Conservation (phyloP, 1,140 invertebrate species). For the Phenacoccus solenopsis region DNA sequence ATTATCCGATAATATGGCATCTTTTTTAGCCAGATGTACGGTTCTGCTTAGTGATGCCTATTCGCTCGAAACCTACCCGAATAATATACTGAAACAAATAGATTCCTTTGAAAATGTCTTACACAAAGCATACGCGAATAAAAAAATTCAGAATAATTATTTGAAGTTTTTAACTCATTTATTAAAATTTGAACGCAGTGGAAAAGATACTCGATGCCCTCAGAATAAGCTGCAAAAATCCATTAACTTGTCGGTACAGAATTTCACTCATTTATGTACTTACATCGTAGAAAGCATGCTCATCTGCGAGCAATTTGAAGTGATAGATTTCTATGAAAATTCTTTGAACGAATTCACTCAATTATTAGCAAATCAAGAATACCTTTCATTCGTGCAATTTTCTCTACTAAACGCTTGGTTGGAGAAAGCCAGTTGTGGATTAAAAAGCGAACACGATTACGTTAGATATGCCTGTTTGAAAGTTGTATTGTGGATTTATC, state of each 20-base stretch:
- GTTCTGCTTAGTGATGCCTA: background rate
- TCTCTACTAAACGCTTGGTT: too few relatives aligned
- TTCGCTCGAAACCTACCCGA: background rate
- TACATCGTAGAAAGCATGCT: background rate
- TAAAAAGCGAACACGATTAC: background rate
- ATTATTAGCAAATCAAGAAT: background rate
- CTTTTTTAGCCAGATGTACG: background rate
- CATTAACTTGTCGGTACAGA: background rate
- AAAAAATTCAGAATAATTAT: background rate
- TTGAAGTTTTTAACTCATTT: background rate
- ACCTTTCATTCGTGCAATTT: background rate
- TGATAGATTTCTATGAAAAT: background rate
- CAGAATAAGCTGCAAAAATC: background rate
- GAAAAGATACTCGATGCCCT: background rate
- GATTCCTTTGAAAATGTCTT: background rate
- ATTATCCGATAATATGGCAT: background rate
- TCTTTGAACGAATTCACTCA: background rate
- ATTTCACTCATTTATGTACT: background rate
- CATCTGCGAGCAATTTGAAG: background rate
- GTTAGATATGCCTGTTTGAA: background rate
- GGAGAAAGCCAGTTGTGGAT: background rate
- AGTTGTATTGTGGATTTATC: background rate
- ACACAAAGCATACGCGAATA: background rate
- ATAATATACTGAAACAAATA: background rate
- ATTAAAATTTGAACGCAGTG: background rate